Evolutionary conservation across 2,888 invertebrate genomes (phyloP), one percentile per base, ranked within the genome.

Genomic region (Ypsolopha sequella): DNA sequence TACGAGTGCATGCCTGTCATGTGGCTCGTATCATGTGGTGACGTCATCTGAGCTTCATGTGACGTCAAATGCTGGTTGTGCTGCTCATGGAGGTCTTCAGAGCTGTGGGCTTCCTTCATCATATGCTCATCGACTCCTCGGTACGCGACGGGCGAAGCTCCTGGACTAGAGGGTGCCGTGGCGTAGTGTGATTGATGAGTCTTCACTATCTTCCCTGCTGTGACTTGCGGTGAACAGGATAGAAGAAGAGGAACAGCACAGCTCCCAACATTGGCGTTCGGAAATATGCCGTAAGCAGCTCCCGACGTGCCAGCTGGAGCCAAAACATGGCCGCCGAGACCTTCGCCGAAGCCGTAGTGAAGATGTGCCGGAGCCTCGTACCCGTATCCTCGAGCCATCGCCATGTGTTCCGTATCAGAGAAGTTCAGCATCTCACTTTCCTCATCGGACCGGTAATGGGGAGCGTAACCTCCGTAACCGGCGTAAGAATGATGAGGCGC

Each of bases 211-310:
- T 64, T 68, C 0, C 82, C 84, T 1, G 70, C 62, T 1, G 73
- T 70, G 52, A 86, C 69, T 0, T 75, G 68, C 0, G 85, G 85
- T 1, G 81, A 67, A 51, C 85, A 86, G 57, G 79, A 82, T 54
- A 86, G 69, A 43, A 85, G 63, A 7, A 85, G 61, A 0, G 85
- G 85, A 3, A 81, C 68, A 41, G 65, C 70, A 56, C 80, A 79
- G 0, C 75, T 74, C 11, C 74, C 74, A 0, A 64, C 63, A 47
- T 76, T 74, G 0, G 73, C 76, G 45, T 71, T 75, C 0, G 81
- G 80, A 60, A 82, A 84, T 51, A 80, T 65, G 2, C 80, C 76
- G 7, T 68, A 67, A 0, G 74, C 73, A 6, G 73, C 63, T 11
- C 68, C 65, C 0, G 64, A 14, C 1, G 70, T 52, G 0, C 54